Percentiles rank a stretch among this genome's conserved stretches.
Conservation (phyloP, 2,888 invertebrate genomes). For the Xestia xanthographa region DNA sequence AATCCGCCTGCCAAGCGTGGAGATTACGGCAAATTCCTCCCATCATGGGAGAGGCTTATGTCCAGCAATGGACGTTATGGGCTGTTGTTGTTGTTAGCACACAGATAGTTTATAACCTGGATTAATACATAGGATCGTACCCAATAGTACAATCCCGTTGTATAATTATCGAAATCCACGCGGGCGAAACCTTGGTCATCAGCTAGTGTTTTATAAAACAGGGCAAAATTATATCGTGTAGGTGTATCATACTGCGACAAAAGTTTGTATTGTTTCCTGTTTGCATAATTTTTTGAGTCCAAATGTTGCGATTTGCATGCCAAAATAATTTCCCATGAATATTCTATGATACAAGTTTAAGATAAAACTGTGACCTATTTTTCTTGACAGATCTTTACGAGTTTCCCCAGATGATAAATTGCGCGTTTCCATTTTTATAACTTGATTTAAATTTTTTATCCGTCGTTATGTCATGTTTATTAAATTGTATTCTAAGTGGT, state of each 20-base stretch:
- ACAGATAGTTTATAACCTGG: too few relatives aligned
- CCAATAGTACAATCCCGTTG: too few relatives aligned
- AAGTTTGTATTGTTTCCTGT: conserved; percentile 35
- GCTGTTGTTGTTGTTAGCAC: too few relatives aligned
- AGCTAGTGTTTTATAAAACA: neutral
- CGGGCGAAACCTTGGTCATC: too few relatives aligned
- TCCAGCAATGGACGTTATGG: too few relatives aligned
- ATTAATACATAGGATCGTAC: too few relatives aligned
- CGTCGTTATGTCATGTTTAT: neutral
- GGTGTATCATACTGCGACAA: conserved; percentile 16
- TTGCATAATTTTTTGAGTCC: conserved; percentile 46
- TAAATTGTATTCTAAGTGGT: neutral
- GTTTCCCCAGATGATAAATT: conserved; percentile 13
- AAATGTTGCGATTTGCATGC: conserved; percentile 55
- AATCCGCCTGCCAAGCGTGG: too few relatives aligned
- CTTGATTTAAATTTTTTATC: conserved; percentile 5
- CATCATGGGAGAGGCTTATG: too few relatives aligned
- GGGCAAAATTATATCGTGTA: neutral
- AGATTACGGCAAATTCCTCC: too few relatives aligned
- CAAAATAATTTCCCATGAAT: conserved; percentile 57
- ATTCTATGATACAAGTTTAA: conserved; percentile 50
- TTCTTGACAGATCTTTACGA: conserved; percentile 25
- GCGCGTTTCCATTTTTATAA: neutral
- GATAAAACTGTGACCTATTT: conserved; percentile 53
- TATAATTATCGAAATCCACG: too few relatives aligned